Evolutionary conservation across 2,888 invertebrate genomes (phyloP), one percentile per base, ranked within the genome.

Genomic region (Erebia palarica): DNA sequence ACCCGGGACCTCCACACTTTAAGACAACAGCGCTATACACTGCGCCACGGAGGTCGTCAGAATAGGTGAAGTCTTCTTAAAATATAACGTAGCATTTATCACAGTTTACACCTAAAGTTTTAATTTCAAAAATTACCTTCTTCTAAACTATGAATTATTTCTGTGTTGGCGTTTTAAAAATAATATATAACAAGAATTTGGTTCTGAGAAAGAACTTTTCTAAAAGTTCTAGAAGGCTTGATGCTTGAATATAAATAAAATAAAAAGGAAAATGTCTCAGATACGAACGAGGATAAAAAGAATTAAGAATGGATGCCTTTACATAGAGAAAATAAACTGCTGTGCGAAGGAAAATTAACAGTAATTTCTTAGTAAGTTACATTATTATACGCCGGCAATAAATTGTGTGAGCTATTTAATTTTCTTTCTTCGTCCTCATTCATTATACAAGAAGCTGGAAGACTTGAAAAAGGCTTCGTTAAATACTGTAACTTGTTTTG

Each of bases 401-500:
- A 63, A 63, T 63, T 63, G 21, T 63, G 63, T 14, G 47, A 27
- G 63, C 21, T 63, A 63, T 63, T 63, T 63, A 63, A 63, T 63
- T 63, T 63, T 49, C 63, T 63, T 63, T 63, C 21, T 14, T 47
- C 49, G 49, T 63, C 21, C 47, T 21, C 21, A 49, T 63, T 49
- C 21, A 63, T 63, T 63, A 63, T 63, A 63, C 63, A 63, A 63
- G 49, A 21, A 47, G 47, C 49, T 63, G 18, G 49, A 47, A 49
- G 61, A 63, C 63, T 49, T 63, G 49, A 49, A 63, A 63, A 63
- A 63, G 63, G 18, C 49, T 63, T 9, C 59, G 16, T 13, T 67
- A 59, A 27, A 67, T 67, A 63, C 63, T 63, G 58, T 49, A 67
- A 27, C 49, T 27, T 36, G 47, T 67, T 67, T 59, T 49, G 67